Base-by-base conservation (phyloP, 2,888 invertebrate species). In the Scrobipalpa atriplicella region DNA sequence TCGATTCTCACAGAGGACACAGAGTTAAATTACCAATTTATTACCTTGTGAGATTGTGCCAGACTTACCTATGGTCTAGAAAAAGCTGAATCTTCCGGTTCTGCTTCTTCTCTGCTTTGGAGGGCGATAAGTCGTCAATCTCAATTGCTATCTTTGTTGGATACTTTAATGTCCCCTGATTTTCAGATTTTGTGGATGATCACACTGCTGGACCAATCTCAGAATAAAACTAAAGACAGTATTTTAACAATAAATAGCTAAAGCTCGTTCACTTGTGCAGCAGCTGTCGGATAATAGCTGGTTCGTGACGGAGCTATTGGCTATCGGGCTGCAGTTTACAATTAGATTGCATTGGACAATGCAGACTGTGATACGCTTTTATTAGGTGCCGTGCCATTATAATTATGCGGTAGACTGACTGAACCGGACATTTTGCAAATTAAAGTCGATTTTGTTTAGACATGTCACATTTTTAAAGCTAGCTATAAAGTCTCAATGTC, bases 261-360 rank as follows among this genome's bases (percentile, higher is more conserved):
- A 52, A 58, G 62, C 58, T 62, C 10, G 29, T 39, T 43, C 13
- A 56, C 21, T 56, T 29, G 2, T 41, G 29, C 41, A 47, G 38
- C 18, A 18, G 56, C 56, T 61, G 51, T 67, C 61, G 21, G 18
- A 36, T 60, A 69, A 70, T 67, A 63, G 62, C 54, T 47, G 36
- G 10, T 51, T 68, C 70, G 70, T 70, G 70, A 70, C 67, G 19
- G 51, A 66, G 64, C 64, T 64, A 67, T 67, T 68, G 62, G 56
- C 61, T 54, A n/a, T n/a, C n/a, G n/a, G 21, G 2, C 18, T 21
- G 21, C 54, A 54, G 54, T 18, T 54, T 10, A 36, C 36, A 36
- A 36, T 16, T 16, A 38, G 38, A 51, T 52, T 62, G 43, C 51
- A 62, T 19, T 64, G 36, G 43, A 66, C 62, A 70, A 67, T 66